These are phyloP conservation scores for Mesorhabditis spiculigera DNA, from an alignment of 2,888 invertebrate species.

Conservation along the genomic window DNA sequence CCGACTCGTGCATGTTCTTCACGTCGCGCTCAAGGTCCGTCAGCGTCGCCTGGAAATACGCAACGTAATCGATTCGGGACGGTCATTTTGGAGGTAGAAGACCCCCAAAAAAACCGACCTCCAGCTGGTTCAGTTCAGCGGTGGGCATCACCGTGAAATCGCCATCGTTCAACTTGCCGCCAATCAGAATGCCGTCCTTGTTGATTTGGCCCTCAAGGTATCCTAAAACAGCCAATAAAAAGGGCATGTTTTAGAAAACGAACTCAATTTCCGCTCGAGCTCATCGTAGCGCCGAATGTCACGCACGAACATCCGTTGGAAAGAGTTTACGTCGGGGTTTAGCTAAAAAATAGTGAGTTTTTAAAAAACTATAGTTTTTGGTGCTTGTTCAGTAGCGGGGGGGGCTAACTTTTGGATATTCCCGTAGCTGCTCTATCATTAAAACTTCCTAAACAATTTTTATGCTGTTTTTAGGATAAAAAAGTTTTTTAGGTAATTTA, in stretches of 20 bases:
- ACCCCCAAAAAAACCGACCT: slow-evolving; percentile 66
- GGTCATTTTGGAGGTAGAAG: no score
- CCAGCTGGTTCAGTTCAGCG: slow-evolving; percentile 95
- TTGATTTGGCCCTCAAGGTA: slow-evolving; percentile 94
- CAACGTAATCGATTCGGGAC: neutral
- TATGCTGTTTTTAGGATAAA: slow-evolving; percentile 10
- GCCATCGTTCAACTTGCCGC: slow-evolving; percentile 68
- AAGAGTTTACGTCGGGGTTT: slow-evolving; percentile 93
- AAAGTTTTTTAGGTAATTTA: slow-evolving; percentile 2
- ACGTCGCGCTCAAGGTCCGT: slow-evolving; percentile 55
- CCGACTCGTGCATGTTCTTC: slow-evolving; percentile 54
- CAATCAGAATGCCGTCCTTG: slow-evolving; percentile 90
- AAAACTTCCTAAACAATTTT: neutral
- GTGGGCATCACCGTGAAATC: slow-evolving; percentile 86
- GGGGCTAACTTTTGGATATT: no score
- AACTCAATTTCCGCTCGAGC: slow-evolving; percentile 69
- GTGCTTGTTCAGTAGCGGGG: no score
- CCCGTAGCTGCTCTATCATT: slow-evolving; percentile 7
- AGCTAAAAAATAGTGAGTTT: no score
- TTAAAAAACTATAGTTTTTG: no score
- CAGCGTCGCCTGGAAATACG: slow-evolving; percentile 37
- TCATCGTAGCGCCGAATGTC: slow-evolving; percentile 96
- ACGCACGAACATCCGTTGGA: slow-evolving; percentile 96
- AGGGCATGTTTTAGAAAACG: slow-evolving; percentile 5
- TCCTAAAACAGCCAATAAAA: slow-evolving; percentile 52